Evolutionary conservation across 1,140 invertebrate genomes (phyloP).

Genomic region (Rhagoletis pomonella): DNA sequence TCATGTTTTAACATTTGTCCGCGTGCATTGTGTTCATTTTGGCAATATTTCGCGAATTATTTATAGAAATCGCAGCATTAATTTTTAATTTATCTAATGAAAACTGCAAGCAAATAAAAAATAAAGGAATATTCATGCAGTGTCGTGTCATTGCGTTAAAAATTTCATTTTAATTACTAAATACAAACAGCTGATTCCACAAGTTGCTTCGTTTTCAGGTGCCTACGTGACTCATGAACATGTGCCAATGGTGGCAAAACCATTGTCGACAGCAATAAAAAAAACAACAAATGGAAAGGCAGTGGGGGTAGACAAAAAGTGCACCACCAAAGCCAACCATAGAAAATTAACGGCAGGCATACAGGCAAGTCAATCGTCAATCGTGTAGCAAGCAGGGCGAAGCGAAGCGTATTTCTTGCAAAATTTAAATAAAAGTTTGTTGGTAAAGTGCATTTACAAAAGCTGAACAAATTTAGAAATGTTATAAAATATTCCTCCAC

Average conservation of each 20-base stretch:
- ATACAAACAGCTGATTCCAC: slow-evolving; percentile 8
- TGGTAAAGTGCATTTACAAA: background rate
- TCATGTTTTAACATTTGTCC: background rate
- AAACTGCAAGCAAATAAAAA: background rate
- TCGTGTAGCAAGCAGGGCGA: background rate
- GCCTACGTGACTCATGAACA: slow-evolving; percentile 72
- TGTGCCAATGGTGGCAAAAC: slow-evolving; percentile 67
- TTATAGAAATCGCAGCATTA: background rate
- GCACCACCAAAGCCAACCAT: background rate
- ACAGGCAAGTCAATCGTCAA: background rate
- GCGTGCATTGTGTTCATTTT: background rate
- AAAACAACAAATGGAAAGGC: slow-evolving; percentile 32
- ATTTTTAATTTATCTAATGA: background rate
- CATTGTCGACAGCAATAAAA: slow-evolving; percentile 58
- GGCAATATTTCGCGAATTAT: background rate
- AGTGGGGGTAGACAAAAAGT: slow-evolving; percentile 26
- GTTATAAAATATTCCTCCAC: too few species aligned
- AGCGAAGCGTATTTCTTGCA: background rate
- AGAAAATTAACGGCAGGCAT: background rate
- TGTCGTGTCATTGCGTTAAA: background rate
- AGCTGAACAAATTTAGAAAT: background rate
- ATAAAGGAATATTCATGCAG: background rate
- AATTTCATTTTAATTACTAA: background rate
- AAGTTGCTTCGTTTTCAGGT: slow-evolving; percentile 3
- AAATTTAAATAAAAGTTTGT: background rate